These are phyloP conservation scores for Acanthosepion pharaonis DNA, from an alignment of 2,888 invertebrate species.

Conservation along the genomic window DNA sequence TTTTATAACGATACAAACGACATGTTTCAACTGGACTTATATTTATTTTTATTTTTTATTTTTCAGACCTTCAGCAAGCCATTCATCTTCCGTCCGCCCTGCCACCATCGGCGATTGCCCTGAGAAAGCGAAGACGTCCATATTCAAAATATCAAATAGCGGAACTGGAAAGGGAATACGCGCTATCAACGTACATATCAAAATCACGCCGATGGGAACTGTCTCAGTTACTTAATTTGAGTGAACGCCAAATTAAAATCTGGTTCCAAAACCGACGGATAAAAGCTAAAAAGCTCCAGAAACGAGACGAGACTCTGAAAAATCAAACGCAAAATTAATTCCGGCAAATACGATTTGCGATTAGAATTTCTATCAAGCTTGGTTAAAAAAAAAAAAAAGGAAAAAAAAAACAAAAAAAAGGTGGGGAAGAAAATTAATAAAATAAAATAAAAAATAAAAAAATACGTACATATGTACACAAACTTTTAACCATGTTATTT, in stretches of 20 bases:
- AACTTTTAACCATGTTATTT: background rate
- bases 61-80: constrained; percentile 68
- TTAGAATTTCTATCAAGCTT: background rate
- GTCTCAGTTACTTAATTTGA: constrained; percentile 90
- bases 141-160: constrained; percentile 98
- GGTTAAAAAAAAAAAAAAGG: background rate
- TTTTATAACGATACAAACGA: background rate
- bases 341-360: background rate
- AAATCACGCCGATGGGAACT: constrained; percentile 98
- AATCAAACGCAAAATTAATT: constrained; percentile 24
- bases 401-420: background rate
- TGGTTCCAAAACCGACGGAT: constrained; percentile 74
- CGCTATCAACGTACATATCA: constrained; percentile 97
- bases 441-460: background rate
- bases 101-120: constrained; percentile 69
- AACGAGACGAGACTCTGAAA: constrained; percentile 62
- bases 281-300: constrained; percentile 72
- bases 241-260: constrained; percentile 74
- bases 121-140: constrained; percentile 93
- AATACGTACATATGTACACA: background rate
- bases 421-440: background rate
- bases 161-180: constrained; percentile 96
- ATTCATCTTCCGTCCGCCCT: constrained; percentile 70
- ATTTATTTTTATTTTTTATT: constrained; percentile 47
- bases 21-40: background rate